Evolutionary conservation across 2,888 invertebrate species (phyloP).

Genomic region (Ariolimax columbianus): DNA sequence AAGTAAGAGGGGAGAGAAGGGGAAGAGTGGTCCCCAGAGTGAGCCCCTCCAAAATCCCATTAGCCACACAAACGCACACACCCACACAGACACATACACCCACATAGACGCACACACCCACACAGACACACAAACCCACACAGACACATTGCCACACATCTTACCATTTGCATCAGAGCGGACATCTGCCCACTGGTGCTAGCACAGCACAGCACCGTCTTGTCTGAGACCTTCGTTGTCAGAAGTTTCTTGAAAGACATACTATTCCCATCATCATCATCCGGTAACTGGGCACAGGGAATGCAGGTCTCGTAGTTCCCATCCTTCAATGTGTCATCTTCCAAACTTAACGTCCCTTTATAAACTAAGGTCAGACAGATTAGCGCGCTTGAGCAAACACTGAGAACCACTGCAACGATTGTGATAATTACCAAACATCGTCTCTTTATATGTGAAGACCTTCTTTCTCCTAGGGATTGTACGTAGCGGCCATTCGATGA

Average conservation of each 20-base stretch:
- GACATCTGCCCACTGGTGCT: conserved; percentile 16
- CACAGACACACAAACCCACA: not conserved
- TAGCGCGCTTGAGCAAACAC: not conserved
- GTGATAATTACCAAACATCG: not conserved
- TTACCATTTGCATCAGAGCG: not conserved
- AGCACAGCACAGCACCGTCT: not conserved
- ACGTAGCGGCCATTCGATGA: too few relatives aligned
- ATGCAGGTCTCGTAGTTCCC: conserved; percentile 12
- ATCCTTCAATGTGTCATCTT: not conserved
- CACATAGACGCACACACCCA: not conserved
- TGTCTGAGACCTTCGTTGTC: not conserved
- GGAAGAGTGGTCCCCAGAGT: too few relatives aligned
- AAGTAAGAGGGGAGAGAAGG: too few relatives aligned
- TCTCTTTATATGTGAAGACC: not conserved
- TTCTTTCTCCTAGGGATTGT: too few relatives aligned
- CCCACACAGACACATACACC: not conserved
- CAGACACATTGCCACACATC: not conserved
- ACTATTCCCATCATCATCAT: not conserved
- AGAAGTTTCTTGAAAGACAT: not conserved
- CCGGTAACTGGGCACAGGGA: not conserved
- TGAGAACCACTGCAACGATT: not conserved
- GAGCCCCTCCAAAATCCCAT: too few relatives aligned
- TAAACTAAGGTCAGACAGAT: not conserved
- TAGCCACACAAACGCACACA: not conserved
- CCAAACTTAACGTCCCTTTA: not conserved